phyloP scores from a whole-genome alignment of 2,113 vertebrate species.

The Bujurquina vittata region DNA sequence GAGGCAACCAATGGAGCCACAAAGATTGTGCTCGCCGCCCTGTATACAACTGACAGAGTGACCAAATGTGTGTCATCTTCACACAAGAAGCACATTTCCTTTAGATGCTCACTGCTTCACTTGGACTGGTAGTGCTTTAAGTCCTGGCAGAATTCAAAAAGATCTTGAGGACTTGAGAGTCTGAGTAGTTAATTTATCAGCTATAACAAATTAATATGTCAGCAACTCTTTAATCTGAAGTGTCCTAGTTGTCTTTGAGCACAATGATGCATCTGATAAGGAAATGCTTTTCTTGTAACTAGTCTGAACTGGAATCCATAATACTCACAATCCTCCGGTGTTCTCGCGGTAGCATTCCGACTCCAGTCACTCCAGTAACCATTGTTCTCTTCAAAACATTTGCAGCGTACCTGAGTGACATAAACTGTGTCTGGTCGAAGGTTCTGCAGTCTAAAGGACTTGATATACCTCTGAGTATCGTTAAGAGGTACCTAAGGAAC shows the following conservation, averaged over 20 bases:
- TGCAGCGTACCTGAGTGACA: slow-evolving; percentile 84
- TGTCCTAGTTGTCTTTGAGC: background rate
- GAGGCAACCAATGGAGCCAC: no score
- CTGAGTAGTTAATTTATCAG: background rate
- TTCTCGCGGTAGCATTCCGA: slow-evolving; percentile 72
- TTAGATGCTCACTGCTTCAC: no score
- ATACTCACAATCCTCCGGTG: slow-evolving; percentile 87
- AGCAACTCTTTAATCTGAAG: background rate
- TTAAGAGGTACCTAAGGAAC: slow-evolving; percentile 80
- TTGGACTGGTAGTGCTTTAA: no score
- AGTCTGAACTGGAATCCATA: background rate
- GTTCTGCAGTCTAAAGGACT: slow-evolving; percentile 86
- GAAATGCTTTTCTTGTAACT: background rate
- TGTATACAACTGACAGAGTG: background rate
- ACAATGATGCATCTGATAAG: background rate
- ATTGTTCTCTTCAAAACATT: slow-evolving; percentile 16
- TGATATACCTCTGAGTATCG: slow-evolving; percentile 71
- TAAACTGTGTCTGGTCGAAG: slow-evolving; percentile 86
- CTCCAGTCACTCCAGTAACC: slow-evolving; percentile 96
- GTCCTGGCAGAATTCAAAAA: background rate
- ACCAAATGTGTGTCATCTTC: no score
- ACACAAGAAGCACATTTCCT: no score
- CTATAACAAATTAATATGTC: background rate
- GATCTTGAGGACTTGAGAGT: background rate
- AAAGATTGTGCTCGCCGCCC: background rate